Evolutionary conservation across 2,888 invertebrate species (phyloP).

Genomic region (Drosophila mimetica): DNA sequence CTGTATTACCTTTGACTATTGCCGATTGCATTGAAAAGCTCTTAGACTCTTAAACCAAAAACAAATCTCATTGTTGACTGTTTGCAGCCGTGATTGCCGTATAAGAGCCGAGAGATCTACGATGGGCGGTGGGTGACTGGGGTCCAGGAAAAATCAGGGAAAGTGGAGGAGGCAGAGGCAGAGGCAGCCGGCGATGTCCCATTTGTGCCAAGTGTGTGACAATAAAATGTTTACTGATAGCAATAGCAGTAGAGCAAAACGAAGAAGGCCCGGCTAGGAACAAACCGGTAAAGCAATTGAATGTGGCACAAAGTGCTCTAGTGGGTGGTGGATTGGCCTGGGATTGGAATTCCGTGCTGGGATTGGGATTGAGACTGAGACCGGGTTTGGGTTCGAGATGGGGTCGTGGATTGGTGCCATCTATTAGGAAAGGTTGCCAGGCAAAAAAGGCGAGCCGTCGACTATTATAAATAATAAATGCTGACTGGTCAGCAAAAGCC

Average conservation of each 20-base stretch:
- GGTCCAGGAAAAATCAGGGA: conserved; percentile 10
- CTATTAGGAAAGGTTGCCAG: conserved; percentile 76
- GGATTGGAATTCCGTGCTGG: conserved; percentile 34
- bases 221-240: conserved; percentile 81
- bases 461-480: conserved; percentile 80
- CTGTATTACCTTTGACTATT: conserved; percentile 36
- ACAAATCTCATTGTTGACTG: conserved; percentile 64
- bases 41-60: conserved; percentile 42
- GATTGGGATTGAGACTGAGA: conserved; percentile 8
- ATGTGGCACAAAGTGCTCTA: conserved; percentile 71
- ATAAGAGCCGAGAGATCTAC: conserved; percentile 63
- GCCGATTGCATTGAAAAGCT: conserved; percentile 36
- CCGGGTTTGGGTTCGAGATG: conserved; percentile 7
- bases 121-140: not conserved
- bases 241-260: conserved; percentile 39
- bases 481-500: conserved; percentile 72
- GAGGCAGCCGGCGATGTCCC: conserved; percentile 50
- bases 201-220: conserved; percentile 79
- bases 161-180: conserved; percentile 25
- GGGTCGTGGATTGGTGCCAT: conserved; percentile 49
- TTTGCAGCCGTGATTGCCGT: conserved; percentile 72
- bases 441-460: conserved; percentile 69
- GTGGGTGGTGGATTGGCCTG: conserved; percentile 47
- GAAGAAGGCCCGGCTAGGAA: conserved; percentile 18
- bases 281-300: conserved; percentile 68